phyloP scores from a whole-genome alignment of 2,113 vertebrate genomes.

The Prietella phreatophila region DNA sequence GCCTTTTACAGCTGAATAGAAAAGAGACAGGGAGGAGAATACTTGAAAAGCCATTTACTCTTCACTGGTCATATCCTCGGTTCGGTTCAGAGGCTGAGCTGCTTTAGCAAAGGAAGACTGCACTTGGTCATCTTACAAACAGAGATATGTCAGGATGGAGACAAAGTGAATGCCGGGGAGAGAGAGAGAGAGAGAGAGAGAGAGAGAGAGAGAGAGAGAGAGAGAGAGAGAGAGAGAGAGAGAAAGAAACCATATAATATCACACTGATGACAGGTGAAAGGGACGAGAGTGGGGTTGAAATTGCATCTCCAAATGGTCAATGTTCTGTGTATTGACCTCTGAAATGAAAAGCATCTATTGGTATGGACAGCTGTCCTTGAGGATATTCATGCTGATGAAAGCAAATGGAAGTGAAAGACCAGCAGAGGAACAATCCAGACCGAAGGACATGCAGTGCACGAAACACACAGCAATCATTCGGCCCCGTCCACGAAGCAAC shows the following conservation, averaged over 20 bases:
- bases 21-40: constrained; percentile 24
- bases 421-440: not conserved
- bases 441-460: constrained; percentile 4
- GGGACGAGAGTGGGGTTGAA: constrained; percentile 1
- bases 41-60: constrained; percentile 45
- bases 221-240: not conserved
- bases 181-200: constrained; percentile 1
- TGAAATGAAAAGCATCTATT: constrained; percentile 31
- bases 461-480: constrained; percentile 4
- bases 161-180: constrained; percentile 3
- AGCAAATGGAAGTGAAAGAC: constrained; percentile 19
- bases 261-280: constrained; percentile 27
- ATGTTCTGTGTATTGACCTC: constrained; percentile 34
- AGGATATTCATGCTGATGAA: constrained; percentile 11
- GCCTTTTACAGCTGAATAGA: constrained; percentile 46
- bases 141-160: constrained; percentile 18
- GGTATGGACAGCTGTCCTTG: constrained; percentile 5
- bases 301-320: constrained; percentile 27
- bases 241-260: constrained; percentile 24
- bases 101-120: not conserved
- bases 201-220: too few species aligned
- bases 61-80: constrained; percentile 26
- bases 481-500: not conserved
- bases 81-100: constrained; percentile 8
- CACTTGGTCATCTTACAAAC: constrained; percentile 37